Conservation (phyloP, 2,113 vertebrate genomes). For the Ardeotis arabs region DNA sequence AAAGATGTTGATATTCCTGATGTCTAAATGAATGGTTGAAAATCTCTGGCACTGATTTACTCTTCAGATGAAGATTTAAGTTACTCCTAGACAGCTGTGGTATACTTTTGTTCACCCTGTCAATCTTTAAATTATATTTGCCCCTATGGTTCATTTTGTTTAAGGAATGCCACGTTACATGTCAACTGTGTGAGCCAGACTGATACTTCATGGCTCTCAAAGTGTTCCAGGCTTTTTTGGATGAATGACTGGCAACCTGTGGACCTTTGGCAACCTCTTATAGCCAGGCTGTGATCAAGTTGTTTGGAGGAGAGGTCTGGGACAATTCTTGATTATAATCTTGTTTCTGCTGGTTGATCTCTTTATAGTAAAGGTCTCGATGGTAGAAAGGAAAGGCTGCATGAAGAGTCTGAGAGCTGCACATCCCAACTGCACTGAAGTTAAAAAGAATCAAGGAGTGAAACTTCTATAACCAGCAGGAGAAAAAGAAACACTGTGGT, state of each 20-base stretch:
- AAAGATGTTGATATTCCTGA: background rate
- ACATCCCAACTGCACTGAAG: background rate
- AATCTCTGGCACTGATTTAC: background rate
- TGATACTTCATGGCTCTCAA: background rate
- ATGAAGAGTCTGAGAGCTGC: background rate
- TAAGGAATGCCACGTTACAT: background rate
- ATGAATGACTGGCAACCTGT: background rate
- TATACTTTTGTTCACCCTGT: background rate
- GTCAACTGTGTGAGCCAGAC: background rate
- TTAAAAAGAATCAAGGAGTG: background rate
- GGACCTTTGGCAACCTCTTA: background rate
- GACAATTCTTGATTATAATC: background rate
- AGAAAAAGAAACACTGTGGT: background rate
- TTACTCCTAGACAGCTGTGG: background rate
- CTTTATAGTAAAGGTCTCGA: background rate
- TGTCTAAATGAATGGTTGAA: background rate
- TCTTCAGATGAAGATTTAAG: background rate
- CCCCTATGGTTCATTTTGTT: background rate
- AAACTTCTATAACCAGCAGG: background rate
- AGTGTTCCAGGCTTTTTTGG: background rate
- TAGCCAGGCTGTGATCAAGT: background rate
- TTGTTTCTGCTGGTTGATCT: background rate
- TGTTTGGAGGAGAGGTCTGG: background rate
- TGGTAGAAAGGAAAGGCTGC: background rate
- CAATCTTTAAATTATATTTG: background rate